These are phyloP conservation scores for Donacobius atricapilla DNA, from an alignment of 2,113 vertebrate species.

Conservation along the genomic window DNA sequence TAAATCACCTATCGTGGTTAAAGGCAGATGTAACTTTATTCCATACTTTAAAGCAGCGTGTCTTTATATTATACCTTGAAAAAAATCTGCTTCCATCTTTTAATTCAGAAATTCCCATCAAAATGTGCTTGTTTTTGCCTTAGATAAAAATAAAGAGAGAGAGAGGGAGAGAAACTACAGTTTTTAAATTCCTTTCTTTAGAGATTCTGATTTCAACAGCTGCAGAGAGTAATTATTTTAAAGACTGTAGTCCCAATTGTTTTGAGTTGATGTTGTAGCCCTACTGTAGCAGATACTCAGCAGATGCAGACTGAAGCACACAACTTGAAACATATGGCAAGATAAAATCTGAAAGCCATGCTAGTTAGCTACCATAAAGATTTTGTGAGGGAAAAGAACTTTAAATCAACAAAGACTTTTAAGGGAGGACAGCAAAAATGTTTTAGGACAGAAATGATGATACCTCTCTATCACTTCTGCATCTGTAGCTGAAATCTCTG, in stretches of 20 bases:
- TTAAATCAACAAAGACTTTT: slow-evolving; percentile 51
- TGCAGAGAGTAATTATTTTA: slow-evolving; percentile 62
- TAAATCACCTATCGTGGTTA: background rate
- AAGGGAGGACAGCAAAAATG: slow-evolving; percentile 19
- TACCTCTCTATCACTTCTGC: slow-evolving; percentile 6
- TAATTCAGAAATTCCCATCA: background rate
- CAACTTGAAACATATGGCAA: slow-evolving; percentile 68
- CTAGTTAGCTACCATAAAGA: slow-evolving; percentile 50
- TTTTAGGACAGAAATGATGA: background rate
- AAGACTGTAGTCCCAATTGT: slow-evolving; percentile 52
- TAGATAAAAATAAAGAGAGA: background rate
- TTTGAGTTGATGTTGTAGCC: slow-evolving; percentile 51
- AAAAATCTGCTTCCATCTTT: background rate
- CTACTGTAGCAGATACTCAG: slow-evolving; percentile 35
- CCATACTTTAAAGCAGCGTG: background rate
- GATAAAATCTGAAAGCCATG: slow-evolving; percentile 60
- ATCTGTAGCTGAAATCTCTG: slow-evolving; percentile 17
- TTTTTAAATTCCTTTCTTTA: slow-evolving; percentile 17
- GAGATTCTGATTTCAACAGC: slow-evolving; percentile 50
- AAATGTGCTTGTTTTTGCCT: background rate
- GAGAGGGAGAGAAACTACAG: background rate
- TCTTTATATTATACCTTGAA: background rate
- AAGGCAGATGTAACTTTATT: background rate
- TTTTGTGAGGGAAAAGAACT: slow-evolving; percentile 44
- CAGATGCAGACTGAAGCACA: slow-evolving; percentile 62